Percentiles rank a stretch among this genome's conserved stretches.
These are phyloP conservation scores for Trachemys scripta DNA, from an alignment of 2,113 vertebrate species.

Conservation along the genomic window DNA sequence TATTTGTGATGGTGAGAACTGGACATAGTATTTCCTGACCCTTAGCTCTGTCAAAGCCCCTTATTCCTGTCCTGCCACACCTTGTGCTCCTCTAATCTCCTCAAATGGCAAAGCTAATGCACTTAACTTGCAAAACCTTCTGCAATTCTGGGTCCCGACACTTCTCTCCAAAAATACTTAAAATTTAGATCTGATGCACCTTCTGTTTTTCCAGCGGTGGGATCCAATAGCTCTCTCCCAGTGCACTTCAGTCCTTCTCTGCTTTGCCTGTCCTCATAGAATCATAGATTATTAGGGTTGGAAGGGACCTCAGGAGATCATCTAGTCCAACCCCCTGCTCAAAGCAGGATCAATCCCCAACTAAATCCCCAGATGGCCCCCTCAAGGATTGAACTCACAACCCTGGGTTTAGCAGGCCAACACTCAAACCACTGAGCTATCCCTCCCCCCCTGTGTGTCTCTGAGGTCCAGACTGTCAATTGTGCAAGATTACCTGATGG, in stretches of 20 bases:
- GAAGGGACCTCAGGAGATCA: no score
- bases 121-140: conserved; percentile 18
- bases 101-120: conserved; percentile 25
- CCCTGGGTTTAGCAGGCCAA: no score
- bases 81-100: not conserved
- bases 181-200: not conserved
- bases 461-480: not conserved
- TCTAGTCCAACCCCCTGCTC: no score
- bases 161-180: not conserved
- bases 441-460: no score
- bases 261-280: conserved; percentile 9
- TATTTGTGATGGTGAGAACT: not conserved
- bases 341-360: no score
- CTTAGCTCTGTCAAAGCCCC: not conserved
- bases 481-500: not conserved
- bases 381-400: no score
- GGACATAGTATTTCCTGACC: not conserved
- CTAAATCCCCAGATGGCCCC: no score
- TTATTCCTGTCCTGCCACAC: fast-evolving
- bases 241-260: not conserved
- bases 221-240: not conserved
- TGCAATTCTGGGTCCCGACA: not conserved
- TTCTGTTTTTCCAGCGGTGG: not conserved
- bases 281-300: no score
- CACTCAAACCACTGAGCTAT: no score